phyloP scores from a whole-genome alignment of 2,888 invertebrate genomes.

The Patella pellucida region DNA sequence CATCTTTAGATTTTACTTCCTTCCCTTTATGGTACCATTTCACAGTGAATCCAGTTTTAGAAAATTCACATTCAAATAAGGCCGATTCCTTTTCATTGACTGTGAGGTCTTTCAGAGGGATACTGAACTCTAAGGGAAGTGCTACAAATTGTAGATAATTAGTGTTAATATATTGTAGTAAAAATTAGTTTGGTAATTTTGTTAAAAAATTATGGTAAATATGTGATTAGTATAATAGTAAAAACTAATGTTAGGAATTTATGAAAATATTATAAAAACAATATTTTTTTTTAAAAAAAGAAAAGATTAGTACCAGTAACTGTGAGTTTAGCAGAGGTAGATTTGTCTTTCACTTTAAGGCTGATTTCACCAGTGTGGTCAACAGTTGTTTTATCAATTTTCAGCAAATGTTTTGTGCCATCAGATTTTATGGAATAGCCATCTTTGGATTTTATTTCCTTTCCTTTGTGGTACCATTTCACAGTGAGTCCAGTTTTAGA shows the following conservation, averaged over 20 bases:
- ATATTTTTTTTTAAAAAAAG: background rate
- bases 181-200: background rate
- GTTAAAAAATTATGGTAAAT: too few species aligned
- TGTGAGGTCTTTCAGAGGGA: slow-evolving; percentile 45
- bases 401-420: slow-evolving; percentile 70
- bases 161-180: background rate
- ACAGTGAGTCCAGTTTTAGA: slow-evolving; percentile 94
- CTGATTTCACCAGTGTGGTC: slow-evolving; percentile 63
- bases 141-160: slow-evolving; percentile 38
- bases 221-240: too few species aligned
- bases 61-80: slow-evolving; percentile 49
- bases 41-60: slow-evolving; percentile 49
- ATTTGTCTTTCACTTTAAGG: slow-evolving; percentile 56
- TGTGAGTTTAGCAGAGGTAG: slow-evolving; percentile 57
- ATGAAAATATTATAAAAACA: background rate
- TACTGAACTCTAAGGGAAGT: slow-evolving; percentile 53
- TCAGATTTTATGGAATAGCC: slow-evolving; percentile 86
- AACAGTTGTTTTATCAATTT: slow-evolving; percentile 55
- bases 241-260: too few species aligned
- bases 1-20: slow-evolving; percentile 79
- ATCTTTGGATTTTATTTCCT: slow-evolving; percentile 87
- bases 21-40: slow-evolving; percentile 54
- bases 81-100: slow-evolving; percentile 50
- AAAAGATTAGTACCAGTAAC: slow-evolving; percentile 54
- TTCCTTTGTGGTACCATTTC: slow-evolving; percentile 85